Evolutionary conservation across 2,113 vertebrate species (phyloP).

Genomic region (Narcine bancroftii): DNA sequence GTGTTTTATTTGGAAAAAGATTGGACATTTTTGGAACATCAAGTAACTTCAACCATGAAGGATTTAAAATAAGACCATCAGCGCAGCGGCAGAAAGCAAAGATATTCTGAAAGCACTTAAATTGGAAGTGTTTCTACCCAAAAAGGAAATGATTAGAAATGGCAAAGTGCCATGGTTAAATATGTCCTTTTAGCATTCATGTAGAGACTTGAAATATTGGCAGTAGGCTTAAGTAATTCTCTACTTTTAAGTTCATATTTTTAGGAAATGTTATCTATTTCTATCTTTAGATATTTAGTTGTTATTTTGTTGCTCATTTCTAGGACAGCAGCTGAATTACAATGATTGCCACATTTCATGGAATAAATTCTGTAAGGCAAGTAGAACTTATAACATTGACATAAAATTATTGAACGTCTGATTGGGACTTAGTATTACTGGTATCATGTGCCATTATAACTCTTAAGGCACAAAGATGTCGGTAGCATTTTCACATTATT

Average conservation of each 20-base stretch:
- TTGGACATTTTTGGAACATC: neutral
- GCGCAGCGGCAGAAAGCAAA: neutral
- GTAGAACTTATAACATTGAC: neutral
- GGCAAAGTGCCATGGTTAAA: neutral
- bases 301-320: conserved; percentile 39
- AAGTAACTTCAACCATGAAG: neutral
- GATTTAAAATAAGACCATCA: neutral
- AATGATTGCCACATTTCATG: conserved; percentile 80
- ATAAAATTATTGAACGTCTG: neutral
- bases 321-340: conserved; percentile 69
- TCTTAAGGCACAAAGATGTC: neutral
- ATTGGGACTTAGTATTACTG: neutral
- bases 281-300: neutral
- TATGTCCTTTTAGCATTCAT: neutral
- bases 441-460: neutral
- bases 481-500: neutral
- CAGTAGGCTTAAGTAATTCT: neutral
- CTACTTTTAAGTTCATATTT: neutral
- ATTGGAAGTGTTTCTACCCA: neutral
- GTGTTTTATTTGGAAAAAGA: neutral
- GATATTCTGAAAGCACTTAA: neutral
- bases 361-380: conserved; percentile 92
- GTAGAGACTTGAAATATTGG: neutral
- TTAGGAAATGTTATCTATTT: neutral
- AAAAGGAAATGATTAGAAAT: neutral